Percentiles rank a stretch among this genome's conserved stretches.
phyloP scores from a whole-genome alignment of 2,797 vertebrate species.

The Salarias fasciatus region DNA sequence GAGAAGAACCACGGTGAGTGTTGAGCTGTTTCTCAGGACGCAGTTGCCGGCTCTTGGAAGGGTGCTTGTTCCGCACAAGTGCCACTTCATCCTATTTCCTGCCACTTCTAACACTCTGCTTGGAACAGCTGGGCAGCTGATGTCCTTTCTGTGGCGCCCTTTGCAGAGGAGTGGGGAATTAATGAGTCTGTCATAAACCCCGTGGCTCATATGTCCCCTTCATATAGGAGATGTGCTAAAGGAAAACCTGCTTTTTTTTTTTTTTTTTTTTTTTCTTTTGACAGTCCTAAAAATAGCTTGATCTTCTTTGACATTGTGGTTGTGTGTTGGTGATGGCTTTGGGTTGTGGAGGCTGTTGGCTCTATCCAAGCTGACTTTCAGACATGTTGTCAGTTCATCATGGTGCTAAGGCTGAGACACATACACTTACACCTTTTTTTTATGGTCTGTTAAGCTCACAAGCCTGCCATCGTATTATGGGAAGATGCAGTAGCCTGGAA shows the following conservation, averaged over 20 bases:
- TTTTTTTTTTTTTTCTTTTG: conserved; percentile 5
- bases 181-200: conserved; percentile 56
- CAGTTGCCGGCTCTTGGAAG: conserved; percentile 11
- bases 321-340: conserved; percentile 2
- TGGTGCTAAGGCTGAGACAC: no score
- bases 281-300: conserved; percentile 13
- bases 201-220: conserved; percentile 7
- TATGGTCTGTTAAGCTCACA: no score
- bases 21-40: conserved; percentile 39
- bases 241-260: conserved; percentile 4
- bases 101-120: conserved; percentile 24
- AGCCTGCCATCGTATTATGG: no score
- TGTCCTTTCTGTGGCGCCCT: conserved; percentile 47
- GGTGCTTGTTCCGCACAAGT: conserved; percentile 28
- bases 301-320: conserved; percentile 20
- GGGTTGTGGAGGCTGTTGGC: background rate
- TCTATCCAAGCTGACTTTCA: no score
- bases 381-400: no score
- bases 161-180: conserved; percentile 43
- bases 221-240: conserved; percentile 16
- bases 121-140: conserved; percentile 31
- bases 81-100: conserved; percentile 28
- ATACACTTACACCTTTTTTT: no score
- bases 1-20: conserved; percentile 98
- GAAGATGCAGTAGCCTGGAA: no score